phyloP scores from a whole-genome alignment of 2,888 invertebrate species.

The Anoncus sp. region DNA sequence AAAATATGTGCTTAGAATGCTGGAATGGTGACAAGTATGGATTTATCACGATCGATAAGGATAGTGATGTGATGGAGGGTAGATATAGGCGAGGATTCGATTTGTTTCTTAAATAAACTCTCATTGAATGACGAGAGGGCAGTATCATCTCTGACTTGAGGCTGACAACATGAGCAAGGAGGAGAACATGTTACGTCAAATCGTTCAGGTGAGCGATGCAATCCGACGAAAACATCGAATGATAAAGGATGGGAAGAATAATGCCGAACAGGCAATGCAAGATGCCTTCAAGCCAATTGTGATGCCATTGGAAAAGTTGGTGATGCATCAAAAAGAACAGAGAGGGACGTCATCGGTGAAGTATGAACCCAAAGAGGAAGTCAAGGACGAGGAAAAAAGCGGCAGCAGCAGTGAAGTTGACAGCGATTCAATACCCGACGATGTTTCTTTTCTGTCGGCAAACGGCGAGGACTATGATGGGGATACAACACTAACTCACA shows the following conservation, averaged over 20 bases:
- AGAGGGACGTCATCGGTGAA: background rate
- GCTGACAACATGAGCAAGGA: too few species aligned
- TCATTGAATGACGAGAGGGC: too few species aligned
- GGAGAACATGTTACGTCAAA: too few species aligned
- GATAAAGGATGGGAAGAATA: slow-evolving; percentile 35
- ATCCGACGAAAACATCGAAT: slow-evolving; percentile 55
- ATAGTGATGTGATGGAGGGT: slow-evolving; percentile 63
- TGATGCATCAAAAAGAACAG: background rate
- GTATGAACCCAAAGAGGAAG: background rate
- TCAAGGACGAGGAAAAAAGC: slow-evolving; percentile 29
- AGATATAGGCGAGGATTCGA: too few species aligned
- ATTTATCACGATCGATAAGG: slow-evolving; percentile 67
- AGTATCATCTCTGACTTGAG: too few species aligned
- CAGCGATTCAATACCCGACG: background rate
- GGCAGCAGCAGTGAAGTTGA: background rate
- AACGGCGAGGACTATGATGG: background rate
- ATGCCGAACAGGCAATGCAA: slow-evolving; percentile 26
- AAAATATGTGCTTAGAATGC: slow-evolving; percentile 60
- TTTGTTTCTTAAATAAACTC: too few species aligned
- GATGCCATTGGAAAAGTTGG: slow-evolving; percentile 39
- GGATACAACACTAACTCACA: background rate
- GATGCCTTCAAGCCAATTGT: slow-evolving; percentile 46
- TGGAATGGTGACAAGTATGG: slow-evolving; percentile 65
- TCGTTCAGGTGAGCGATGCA: slow-evolving; percentile 56
- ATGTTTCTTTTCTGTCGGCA: too few species aligned